These are phyloP conservation scores for Timema cristinae DNA, from an alignment of 2,888 invertebrate genomes.

Conservation along the genomic window DNA sequence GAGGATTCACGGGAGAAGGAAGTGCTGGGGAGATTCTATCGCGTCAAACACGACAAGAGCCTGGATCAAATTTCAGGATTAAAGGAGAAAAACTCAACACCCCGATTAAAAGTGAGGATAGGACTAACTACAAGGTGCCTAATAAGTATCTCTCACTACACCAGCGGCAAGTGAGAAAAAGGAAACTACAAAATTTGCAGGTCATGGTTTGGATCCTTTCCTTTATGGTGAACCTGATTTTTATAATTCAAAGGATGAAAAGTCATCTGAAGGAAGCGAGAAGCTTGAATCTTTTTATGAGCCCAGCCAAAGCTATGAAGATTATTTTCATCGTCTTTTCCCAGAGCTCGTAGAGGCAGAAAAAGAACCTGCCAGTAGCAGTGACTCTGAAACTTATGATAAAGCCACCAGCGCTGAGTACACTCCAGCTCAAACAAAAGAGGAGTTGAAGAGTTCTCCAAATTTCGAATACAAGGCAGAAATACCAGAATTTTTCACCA, in stretches of 20 bases:
- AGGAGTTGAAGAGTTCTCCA: not conserved
- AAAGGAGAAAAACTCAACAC: not conserved
- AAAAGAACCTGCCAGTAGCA: conserved; percentile 9
- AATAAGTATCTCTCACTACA: conserved; percentile 6
- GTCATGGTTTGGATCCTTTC: conserved; percentile 29
- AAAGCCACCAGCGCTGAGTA: conserved; percentile 12
- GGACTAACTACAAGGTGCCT: not conserved
- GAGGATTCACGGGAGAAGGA: not conserved
- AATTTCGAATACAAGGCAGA: conserved; percentile 21
- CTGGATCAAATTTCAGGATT: not conserved
- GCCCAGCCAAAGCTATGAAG: conserved; percentile 40
- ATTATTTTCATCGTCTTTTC: conserved; percentile 47
- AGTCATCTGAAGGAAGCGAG: conserved; percentile 40
- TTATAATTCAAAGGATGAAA: conserved; percentile 17
- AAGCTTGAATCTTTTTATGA: conserved; percentile 20
- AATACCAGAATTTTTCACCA: conserved; percentile 32
- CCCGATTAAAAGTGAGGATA: not conserved
- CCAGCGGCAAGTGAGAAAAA: conserved; percentile 8
- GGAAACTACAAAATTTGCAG: not conserved
- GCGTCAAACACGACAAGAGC: conserved; percentile 8
- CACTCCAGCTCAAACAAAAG: not conserved
- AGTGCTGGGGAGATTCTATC: not conserved
- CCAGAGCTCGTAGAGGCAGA: conserved; percentile 40
- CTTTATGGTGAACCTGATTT: conserved; percentile 26
- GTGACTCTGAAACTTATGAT: conserved; percentile 17